Evolutionary conservation across 2,797 vertebrate species (phyloP).

Genomic region (Steatocranus sp.): DNA sequence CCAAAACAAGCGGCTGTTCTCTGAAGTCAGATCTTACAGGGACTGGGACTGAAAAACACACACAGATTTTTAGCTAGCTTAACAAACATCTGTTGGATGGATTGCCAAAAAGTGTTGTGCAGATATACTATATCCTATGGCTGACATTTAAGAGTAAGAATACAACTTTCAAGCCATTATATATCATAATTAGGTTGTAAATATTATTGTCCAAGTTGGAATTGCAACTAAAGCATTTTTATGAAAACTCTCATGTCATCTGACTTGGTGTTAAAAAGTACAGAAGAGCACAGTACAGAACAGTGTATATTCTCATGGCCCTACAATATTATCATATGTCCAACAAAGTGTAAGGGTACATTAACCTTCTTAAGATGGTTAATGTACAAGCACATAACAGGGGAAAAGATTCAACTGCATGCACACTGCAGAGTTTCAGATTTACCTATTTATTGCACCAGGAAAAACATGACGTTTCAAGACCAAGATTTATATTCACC

Average conservation of each 20-base stretch:
- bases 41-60: background rate
- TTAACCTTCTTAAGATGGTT: background rate
- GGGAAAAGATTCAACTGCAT: background rate
- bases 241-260: background rate
- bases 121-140: background rate
- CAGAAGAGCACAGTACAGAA: background rate
- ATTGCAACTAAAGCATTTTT: background rate
- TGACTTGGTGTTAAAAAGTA: background rate
- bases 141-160: background rate
- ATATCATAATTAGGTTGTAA: background rate
- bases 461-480: background rate
- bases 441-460: background rate
- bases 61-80: background rate
- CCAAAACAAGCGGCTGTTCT: background rate
- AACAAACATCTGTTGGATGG: background rate
- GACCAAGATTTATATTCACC: background rate
- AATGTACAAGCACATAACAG: background rate
- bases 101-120: background rate
- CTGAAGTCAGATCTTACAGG: background rate
- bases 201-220: background rate
- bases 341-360: background rate
- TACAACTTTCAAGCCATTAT: background rate
- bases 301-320: background rate
- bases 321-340: background rate
- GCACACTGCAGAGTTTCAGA: background rate